phyloP scores from a whole-genome alignment of 2,888 invertebrate species.

The Phoronis australis region DNA sequence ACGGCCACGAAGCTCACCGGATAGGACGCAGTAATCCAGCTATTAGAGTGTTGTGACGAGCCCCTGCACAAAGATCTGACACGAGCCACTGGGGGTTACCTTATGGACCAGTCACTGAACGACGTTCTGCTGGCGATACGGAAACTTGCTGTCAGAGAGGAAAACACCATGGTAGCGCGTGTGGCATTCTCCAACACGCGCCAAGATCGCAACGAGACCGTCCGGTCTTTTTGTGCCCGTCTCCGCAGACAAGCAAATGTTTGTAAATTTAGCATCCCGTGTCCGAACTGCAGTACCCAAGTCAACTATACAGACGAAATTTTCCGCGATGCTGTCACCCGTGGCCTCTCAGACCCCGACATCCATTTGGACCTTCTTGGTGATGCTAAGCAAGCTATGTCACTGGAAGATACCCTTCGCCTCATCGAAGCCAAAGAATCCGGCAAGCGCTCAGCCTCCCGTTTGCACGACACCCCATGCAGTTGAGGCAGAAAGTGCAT shows the following conservation, averaged over 20 bases:
- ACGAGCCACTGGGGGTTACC: too few species aligned
- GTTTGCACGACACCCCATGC: too few species aligned
- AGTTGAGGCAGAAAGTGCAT: slow-evolving; percentile 12
- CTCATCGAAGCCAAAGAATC: too few species aligned
- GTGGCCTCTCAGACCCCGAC: slow-evolving; percentile 12
- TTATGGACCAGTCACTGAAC: slow-evolving; percentile 1
- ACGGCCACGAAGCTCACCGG: slow-evolving; percentile 6
- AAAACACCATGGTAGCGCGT: too few species aligned
- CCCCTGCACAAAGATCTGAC: too few species aligned
- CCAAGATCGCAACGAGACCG: slow-evolving; percentile 17
- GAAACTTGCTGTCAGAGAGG: slow-evolving; percentile 10
- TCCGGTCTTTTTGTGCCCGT: slow-evolving; percentile 16
- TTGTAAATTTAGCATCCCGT: slow-evolving; percentile 16
- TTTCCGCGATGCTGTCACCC: slow-evolving; percentile 9
- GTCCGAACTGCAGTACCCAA: slow-evolving; percentile 8
- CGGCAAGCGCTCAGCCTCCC: slow-evolving; percentile 19
- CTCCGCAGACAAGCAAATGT: slow-evolving; percentile 19
- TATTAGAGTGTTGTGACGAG: too few species aligned
- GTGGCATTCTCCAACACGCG: slow-evolving; percentile 8
- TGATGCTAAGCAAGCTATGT: slow-evolving; percentile 17
- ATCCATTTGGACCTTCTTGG: slow-evolving; percentile 17
- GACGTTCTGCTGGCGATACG: slow-evolving; percentile 8
- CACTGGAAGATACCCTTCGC: slow-evolving; percentile 17
- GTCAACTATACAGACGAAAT: slow-evolving; percentile 17
- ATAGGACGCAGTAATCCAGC: slow-evolving; percentile 3